Evolutionary conservation across 2,888 invertebrate genomes (phyloP).

Genomic region (Synergus japonicus): DNA sequence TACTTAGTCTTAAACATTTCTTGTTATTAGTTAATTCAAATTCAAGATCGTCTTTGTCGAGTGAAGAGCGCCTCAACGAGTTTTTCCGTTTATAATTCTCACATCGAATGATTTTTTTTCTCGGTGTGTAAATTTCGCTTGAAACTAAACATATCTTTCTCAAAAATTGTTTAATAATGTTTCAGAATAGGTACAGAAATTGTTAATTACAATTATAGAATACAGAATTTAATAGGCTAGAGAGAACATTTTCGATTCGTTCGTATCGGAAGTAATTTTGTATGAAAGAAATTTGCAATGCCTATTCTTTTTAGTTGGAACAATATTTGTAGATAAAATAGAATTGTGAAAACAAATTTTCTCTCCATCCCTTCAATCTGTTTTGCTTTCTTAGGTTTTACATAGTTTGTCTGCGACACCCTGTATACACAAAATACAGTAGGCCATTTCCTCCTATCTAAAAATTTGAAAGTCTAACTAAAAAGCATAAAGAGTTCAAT

Average conservation of each 20-base stretch:
- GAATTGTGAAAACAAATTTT: not conserved
- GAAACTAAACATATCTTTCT: not conserved
- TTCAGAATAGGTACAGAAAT: conserved; percentile 16
- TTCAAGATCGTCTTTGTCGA: not conserved
- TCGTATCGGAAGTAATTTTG: not conserved
- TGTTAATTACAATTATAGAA: conserved; percentile 34
- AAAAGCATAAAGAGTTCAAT: conserved; percentile 63
- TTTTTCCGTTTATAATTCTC: not conserved
- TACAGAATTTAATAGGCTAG: conserved; percentile 9
- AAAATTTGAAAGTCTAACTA: conserved; percentile 72
- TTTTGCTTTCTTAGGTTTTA: conserved; percentile 24
- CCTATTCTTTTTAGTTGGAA: not conserved
- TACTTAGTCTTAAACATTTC: not conserved
- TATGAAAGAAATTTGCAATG: not conserved
- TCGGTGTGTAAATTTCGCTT: not conserved
- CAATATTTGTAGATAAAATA: not conserved
- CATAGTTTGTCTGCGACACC: conserved; percentile 28
- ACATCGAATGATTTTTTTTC: not conserved
- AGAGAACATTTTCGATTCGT: not conserved
- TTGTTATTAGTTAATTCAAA: not conserved
- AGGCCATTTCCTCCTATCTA: conserved; percentile 73
- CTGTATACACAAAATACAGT: conserved; percentile 49
- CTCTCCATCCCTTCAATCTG: conserved; percentile 10
- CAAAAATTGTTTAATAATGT: conserved; percentile 13
- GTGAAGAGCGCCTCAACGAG: not conserved